Percentiles rank a stretch among this genome's conserved stretches.
These are phyloP conservation scores for Chloebia gouldiae DNA, from an alignment of 2,113 vertebrate species.

Conservation along the genomic window DNA sequence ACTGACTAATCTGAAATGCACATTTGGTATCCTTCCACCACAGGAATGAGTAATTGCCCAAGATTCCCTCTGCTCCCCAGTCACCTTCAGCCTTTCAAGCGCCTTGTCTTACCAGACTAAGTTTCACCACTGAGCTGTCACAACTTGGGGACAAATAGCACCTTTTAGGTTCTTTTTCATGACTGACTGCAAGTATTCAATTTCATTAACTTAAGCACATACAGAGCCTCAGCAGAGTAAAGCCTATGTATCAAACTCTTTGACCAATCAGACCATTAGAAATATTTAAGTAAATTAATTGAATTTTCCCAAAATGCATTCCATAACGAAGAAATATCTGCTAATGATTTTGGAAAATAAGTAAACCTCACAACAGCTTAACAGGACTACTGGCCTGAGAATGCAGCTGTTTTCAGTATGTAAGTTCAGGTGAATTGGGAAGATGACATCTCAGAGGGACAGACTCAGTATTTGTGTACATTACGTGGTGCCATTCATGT, in stretches of 20 bases:
- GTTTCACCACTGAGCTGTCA: neutral
- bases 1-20: neutral
- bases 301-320: neutral
- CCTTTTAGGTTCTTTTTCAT: neutral
- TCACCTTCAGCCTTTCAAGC: neutral
- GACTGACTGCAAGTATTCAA: neutral
- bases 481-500: rapidly evolving
- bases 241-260: neutral
- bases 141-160: neutral
- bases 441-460: neutral
- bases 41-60: neutral
- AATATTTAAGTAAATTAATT: neutral
- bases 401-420: neutral
- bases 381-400: neutral
- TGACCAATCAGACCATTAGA: neutral
- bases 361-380: neutral
- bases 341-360: neutral
- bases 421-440: neutral
- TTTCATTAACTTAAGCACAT: neutral
- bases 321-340: neutral
- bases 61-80: neutral
- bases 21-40: neutral
- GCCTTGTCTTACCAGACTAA: neutral
- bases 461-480: neutral
- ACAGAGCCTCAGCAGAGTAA: neutral